A percentile compares a stretch with the other conserved stretches of the same genome.
Evolutionary conservation across 2,888 invertebrate species (phyloP).

Genomic region (Drosophila barbarae): DNA sequence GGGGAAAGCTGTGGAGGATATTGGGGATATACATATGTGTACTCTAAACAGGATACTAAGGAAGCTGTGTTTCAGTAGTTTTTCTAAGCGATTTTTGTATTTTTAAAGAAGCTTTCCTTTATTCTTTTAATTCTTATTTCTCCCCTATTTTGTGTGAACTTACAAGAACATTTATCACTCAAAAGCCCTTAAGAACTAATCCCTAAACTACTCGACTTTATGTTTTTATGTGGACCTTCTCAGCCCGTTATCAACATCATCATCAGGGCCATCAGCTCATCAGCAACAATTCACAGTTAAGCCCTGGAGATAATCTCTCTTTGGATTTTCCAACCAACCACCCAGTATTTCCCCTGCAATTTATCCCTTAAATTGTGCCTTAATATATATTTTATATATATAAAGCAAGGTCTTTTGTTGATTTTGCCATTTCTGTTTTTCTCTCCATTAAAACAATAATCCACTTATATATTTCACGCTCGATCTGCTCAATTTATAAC

Average conservation of each 20-base stretch:
- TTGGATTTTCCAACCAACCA: constrained; percentile 13
- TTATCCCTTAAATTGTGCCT: constrained; percentile 51
- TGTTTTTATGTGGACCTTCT: constrained; percentile 1
- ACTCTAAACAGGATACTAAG: background rate
- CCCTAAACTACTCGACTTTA: constrained; percentile 26
- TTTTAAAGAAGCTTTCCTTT: too few species aligned
- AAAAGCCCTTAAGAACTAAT: constrained; percentile 24
- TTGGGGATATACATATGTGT: background rate
- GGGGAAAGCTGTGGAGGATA: background rate
- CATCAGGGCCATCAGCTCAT: constrained; percentile 25
- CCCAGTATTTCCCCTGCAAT: constrained; percentile 35
- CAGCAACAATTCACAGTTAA: constrained; percentile 24
- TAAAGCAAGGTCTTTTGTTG: constrained; percentile 5
- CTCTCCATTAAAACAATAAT: constrained; percentile 71
- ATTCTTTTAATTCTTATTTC: too few species aligned
- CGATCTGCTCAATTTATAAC: constrained; percentile 73
- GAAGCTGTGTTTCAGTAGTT: background rate
- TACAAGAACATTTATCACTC: background rate
- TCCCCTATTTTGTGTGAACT: background rate
- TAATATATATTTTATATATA: constrained; percentile 32
- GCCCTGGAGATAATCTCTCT: constrained; percentile 35
- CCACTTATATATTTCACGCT: constrained; percentile 72
- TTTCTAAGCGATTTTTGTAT: background rate
- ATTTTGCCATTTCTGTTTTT: constrained; percentile 17
- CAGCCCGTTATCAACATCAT: constrained; percentile 21